These are phyloP conservation scores for Corythaixoides concolor DNA, from an alignment of 2,113 vertebrate genomes.

Conservation along the genomic window DNA sequence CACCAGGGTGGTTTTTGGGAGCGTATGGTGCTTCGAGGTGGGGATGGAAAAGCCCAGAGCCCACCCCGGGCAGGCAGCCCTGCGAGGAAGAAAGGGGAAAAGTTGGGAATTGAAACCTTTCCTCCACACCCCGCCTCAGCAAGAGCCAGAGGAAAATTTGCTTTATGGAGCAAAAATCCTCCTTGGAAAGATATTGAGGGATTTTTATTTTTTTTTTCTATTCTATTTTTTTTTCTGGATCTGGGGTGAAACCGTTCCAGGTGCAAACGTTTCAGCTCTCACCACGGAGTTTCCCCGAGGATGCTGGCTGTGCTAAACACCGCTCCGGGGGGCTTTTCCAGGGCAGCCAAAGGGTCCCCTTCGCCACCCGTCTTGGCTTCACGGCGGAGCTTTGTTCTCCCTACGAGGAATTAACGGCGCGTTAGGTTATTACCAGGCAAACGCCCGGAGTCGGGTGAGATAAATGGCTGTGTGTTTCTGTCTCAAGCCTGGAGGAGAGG, in stretches of 20 bases:
- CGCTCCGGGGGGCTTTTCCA: not conserved
- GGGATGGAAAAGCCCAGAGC: not conserved
- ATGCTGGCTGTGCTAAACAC: not conserved
- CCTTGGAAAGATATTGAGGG: not conserved
- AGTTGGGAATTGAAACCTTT: not conserved
- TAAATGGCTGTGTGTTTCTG: not conserved
- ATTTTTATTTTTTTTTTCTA: not conserved
- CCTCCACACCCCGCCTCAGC: not conserved
- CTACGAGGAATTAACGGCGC: not conserved
- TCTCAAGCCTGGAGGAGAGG: not conserved
- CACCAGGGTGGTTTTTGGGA: not conserved
- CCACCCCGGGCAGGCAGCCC: not conserved
- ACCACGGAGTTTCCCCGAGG: not conserved
- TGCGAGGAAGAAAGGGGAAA: not conserved
- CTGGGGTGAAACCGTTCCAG: not conserved
- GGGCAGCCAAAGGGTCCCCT: not conserved
- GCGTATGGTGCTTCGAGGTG: rapidly evolving
- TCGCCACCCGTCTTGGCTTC: not conserved
- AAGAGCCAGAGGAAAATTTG: not conserved
- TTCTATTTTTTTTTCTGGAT: rapidly evolving
- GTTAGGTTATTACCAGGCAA: not conserved
- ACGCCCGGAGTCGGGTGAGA: not conserved
- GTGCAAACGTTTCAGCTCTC: not conserved
- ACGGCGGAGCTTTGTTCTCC: conserved; percentile 51
- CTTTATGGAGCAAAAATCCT: conserved; percentile 20